Evolutionary conservation across 2,797 vertebrate genomes (phyloP).

Genomic region (Galago senegalensis): DNA sequence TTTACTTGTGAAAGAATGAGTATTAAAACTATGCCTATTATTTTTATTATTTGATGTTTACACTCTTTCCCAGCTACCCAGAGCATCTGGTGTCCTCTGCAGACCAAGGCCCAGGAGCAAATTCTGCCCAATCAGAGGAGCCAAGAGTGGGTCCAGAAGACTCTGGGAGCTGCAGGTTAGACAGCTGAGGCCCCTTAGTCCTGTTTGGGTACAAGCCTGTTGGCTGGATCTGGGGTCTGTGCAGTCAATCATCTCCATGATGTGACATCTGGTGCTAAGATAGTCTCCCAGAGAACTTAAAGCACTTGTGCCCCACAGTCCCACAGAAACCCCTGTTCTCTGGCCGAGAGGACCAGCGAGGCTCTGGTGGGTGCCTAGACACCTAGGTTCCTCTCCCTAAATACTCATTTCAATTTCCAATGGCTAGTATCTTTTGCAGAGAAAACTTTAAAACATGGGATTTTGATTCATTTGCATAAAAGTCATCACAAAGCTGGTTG

Average conservation of each 20-base stretch:
- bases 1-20: not conserved
- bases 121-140: not conserved
- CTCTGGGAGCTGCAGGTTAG: not conserved
- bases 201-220: not conserved
- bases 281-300: not conserved
- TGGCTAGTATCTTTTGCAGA: not conserved
- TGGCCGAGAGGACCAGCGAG: not conserved
- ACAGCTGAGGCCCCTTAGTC: not conserved
- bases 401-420: not conserved
- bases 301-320: not conserved
- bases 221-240: not conserved
- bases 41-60: not conserved
- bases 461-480: not conserved
- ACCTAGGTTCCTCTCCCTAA: not conserved
- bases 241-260: not conserved
- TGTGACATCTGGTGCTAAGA: not conserved
- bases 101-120: not conserved
- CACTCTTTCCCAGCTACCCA: not conserved
- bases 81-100: not conserved
- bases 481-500: not conserved
- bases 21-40: not conserved
- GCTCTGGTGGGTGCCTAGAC: not conserved
- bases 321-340: not conserved
- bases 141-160: not conserved
- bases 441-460: not conserved